A percentile compares a stretch with the other conserved stretches of the same genome.
These are phyloP conservation scores for Ciconia nigra DNA, from an alignment of 2,797 vertebrate genomes.

Conservation along the genomic window DNA sequence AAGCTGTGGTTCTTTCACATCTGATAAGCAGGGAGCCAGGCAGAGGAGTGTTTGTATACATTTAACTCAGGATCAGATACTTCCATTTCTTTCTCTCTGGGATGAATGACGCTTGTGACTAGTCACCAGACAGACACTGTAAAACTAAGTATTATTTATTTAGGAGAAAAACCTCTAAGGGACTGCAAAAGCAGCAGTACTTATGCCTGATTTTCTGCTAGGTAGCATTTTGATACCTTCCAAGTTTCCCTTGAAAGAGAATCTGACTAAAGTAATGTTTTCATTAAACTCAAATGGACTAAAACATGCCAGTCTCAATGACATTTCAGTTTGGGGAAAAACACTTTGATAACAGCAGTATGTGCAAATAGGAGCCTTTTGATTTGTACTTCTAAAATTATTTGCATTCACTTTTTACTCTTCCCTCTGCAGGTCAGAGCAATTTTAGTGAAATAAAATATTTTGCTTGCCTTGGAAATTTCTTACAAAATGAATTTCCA, in stretches of 20 bases:
- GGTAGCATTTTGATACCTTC: neutral
- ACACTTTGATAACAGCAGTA: neutral
- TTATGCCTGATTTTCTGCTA: neutral
- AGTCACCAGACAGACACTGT: neutral
- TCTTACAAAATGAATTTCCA: neutral
- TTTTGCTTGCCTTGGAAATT: neutral
- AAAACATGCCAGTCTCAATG: neutral
- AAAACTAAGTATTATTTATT: neutral
- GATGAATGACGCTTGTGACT: neutral
- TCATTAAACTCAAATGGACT: neutral
- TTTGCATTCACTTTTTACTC: neutral
- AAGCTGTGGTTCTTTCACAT: neutral
- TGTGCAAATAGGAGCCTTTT: neutral
- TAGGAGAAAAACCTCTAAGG: neutral
- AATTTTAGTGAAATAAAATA: neutral
- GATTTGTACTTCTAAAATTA: neutral
- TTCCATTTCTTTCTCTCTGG: neutral
- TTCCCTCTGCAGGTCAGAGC: neutral
- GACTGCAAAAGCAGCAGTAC: neutral
- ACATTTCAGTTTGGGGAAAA: neutral
- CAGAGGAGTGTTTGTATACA: neutral
- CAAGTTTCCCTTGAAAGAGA: neutral
- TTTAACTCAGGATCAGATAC: neutral
- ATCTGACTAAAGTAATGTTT: neutral
- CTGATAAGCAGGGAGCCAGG: neutral